Evolutionary conservation across 2,797 vertebrate species (phyloP), one percentile per base, ranked within the genome.

Genomic region (Nannoperca obscura): DNA sequence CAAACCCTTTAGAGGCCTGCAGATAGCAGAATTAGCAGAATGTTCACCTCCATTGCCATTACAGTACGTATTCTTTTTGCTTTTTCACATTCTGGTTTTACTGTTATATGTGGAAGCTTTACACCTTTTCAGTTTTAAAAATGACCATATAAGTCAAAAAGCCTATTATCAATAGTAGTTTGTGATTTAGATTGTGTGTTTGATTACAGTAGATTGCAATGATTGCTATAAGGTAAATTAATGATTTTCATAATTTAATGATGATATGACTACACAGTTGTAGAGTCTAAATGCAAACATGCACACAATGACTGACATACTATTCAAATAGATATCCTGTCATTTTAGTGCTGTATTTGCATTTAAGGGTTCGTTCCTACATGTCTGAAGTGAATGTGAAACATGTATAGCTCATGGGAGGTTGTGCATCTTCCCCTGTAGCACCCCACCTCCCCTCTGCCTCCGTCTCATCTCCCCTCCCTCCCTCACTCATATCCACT

Each of bases 401-500:
- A 50, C 59, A 57, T 34, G 59, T 46, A 2, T 1, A 54, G 69
- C 74, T 87, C 46, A 11, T 11, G 63, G 68, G 73, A 69, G 53
- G 71, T 70, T 74, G 76, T 58, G 72, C 66, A n/a, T 83, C 69
- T 40, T 59, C 71, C 61, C 4, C 47, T 30, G 53, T 24, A 55
- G 76, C 69, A 34, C 73, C 72, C 44, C 79, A 74, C 79, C 86
- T 81, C 80, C 82, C 72, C 58, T 63, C 76, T 30, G 63, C 74
- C 81, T 85, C 85, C 5, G 7, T 73, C 77, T 81, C 84, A 32
- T 34, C 69, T 64, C 73, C 85, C 83, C 87, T 75, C 86, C 78
- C 85, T 74, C 69, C 76, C 88, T 81, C 72, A 38, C 85, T 91
- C 89, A 77, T 82, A 83, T 90, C 83, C 89, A 78, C 88, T 88